Base-by-base conservation (phyloP, 2,113 vertebrate genomes). In the Entelurus aequoreus region DNA sequence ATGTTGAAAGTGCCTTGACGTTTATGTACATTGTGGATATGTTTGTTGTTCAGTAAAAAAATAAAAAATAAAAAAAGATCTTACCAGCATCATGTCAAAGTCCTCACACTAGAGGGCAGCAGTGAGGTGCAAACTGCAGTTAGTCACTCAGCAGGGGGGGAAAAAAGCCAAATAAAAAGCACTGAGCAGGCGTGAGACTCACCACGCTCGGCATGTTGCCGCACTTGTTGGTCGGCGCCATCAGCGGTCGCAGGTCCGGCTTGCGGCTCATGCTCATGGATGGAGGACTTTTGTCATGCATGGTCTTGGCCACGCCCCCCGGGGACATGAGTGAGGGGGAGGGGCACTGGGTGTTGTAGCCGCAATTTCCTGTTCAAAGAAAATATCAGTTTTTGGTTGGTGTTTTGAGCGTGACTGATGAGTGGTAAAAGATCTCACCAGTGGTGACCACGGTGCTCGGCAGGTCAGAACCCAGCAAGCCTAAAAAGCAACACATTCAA, bases 381-480 rank as follows among this genome's bases (percentile, higher is more conserved):
- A 13, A 15, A 19, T 6, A n/a, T 5, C n/a, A 6, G 6, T n/a
- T 13, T 15, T 1, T 15, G 5, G 5, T 15, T 14, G 46, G 13
- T 1, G 46, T 47, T 47, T 28, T 28, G 1, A 28, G 6, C 6
- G 8, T 21, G n/a, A 19, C 16, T 19, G 49, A 50, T 15, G 2
- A 6, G 15, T 48, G 47, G 2, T 48, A 48, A 48, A 48, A 42
- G 0, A 19, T 48, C 90, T 92, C 90, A 98, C 95, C 94, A 86
- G 94, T 89, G 72, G 90, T 93, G 92, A 94, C 93, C 83, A 93
- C 92, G 73, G 91, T 87, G 81, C 90, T 91, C 66, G 93, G 78
- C 80, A 98, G 90, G 84, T 97, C 96, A 66, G 94, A 91, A 75
- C 90, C 88, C 92, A 96, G 93, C 82, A 97, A 90, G 82, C 95